Evolutionary conservation across 2,797 vertebrate genomes (phyloP), one percentile per base, ranked within the genome.

Genomic region (Darevskia mixta): DNA sequence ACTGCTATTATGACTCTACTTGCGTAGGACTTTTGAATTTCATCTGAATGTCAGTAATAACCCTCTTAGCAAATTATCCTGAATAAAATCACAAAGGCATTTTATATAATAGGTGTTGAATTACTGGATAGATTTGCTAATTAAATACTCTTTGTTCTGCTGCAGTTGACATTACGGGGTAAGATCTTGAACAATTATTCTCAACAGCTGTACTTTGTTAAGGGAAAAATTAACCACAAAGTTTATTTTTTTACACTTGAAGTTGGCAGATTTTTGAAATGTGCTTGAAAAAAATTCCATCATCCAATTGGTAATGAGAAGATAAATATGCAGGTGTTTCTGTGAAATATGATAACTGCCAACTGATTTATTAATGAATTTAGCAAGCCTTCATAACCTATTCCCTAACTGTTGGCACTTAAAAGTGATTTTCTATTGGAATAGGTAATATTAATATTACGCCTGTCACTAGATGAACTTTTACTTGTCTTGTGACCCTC

Each of bases 61-160:
- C 98, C 98, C 98, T 98, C 98, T 99, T 98, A 98, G 98, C 98
- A 98, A 99, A 99, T 99, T 99, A 99, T 98, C 98, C 98, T 97
- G 98, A 98, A 98, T 98, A 98, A 98, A 98, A 98, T 99, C 98
- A 98, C 98, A 98, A 98, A 98, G 98, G 98, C 98, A 97, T 98
- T 98, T 98, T 97, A 97, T 98, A 97, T 98, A 97, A 97, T 98
- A 97, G 97, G 97, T 98, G 97, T 98, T 98, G 98, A 98, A 98
- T 98, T 98, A 97, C 97, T 98, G 97, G 97, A 98, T 98, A 98
- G 98, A 98, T 98, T 97, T 98, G 98, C 97, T 97, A 98, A 98
- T 98, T 97, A 98, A 98, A 97, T 97, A 97, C 97, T 98, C 97
- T 98, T 98, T 98, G 97, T 98, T 97, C 97, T 97, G 97, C 96